Evolutionary conservation across 2,113 vertebrate genomes (phyloP), one percentile per base, ranked within the genome.

Genomic region (Psilopogon haemacephalus): DNA sequence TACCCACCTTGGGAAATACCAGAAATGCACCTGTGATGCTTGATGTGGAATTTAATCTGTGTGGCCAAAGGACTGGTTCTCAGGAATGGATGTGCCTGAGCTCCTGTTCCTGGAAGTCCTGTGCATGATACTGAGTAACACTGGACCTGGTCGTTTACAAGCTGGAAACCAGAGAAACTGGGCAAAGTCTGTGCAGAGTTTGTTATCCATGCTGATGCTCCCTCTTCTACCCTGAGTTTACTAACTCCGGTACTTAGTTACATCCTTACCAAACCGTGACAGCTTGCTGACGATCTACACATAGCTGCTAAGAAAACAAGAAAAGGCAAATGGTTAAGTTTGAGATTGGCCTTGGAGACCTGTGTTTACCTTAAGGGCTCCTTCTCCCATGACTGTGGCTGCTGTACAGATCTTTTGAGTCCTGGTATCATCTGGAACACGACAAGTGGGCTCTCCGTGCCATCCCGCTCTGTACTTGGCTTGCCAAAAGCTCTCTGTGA

Each of bases 71-170:
- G 24, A 15, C 33, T 37, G n/a, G 19, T 2, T 4, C 56, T 50
- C n/a, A 33, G 44, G 24, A 62, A 3, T 23, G 14, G 19, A 5
- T 32, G 37, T 54, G 11, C 69, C 37, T 71, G 30, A 60, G 56
- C 58, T 59, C 32, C 46, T n/a, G 0, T 67, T 71, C 75, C 23
- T 46, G 72, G 62, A 35, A 42, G 46, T 6, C 48, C 54, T 27
- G 28, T 40, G 33, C 11, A 0, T 21, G 28, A 18, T 42, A 27
- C 26, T 40, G 33, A 20, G 30, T n/a, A n/a, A 12, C 0, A 0
- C 3, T n/a, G 20, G 13, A 35, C 15, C 37, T 73, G 19, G 11
- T 48, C 6, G 4, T 33, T 54, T 48, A 14, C 18, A 42, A 33
- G 42, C 46, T 86, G 54, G 42, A 69, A 67, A 42, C 63, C 5